A percentile compares a stretch with the other conserved stretches of the same genome.
These are phyloP conservation scores for Orbicella faveolata DNA, from an alignment of 64 coral and sea anemone species.

Conservation along the genomic window DNA sequence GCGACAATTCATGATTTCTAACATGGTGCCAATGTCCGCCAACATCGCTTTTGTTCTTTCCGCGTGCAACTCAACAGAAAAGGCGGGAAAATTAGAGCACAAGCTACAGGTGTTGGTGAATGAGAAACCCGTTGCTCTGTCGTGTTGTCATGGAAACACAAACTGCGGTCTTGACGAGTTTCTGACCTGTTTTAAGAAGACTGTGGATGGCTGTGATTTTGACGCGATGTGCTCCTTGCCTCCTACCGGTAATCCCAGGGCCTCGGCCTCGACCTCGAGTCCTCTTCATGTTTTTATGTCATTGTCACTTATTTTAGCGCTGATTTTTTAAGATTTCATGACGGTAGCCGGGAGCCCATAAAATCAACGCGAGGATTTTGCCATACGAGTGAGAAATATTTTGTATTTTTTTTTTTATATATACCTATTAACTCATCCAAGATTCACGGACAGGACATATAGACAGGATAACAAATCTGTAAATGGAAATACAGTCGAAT, in stretches of 20 bases:
- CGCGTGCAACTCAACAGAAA: slow-evolving; percentile 37
- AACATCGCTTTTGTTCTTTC: slow-evolving; percentile 77
- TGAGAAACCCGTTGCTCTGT: slow-evolving; percentile 34
- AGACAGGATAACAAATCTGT: too few relatives aligned
- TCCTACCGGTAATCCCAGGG: neutral
- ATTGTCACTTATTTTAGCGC: neutral
- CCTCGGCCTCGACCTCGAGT: neutral
- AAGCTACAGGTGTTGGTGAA: slow-evolving; percentile 70
- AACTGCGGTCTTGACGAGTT: slow-evolving; percentile 47
- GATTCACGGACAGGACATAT: too few relatives aligned
- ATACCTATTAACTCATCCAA: too few relatives aligned
- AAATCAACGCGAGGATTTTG: too few relatives aligned
- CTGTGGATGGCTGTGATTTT: slow-evolving; percentile 46
- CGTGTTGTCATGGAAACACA: slow-evolving; percentile 54
- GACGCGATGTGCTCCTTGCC: slow-evolving; percentile 44
- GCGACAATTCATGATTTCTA: slow-evolving; percentile 39
- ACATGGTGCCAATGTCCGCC: slow-evolving; percentile 55
- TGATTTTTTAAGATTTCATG: neutral
- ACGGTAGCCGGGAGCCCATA: neutral
- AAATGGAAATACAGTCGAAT: too few relatives aligned
- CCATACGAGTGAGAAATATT: too few relatives aligned
- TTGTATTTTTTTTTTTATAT: too few relatives aligned
- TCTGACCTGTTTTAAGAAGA: slow-evolving; percentile 58
- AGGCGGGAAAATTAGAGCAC: neutral
- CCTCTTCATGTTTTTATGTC: neutral